A percentile compares a stretch with the other conserved stretches of the same genome.
Evolutionary conservation across 2,888 invertebrate species (phyloP).

Genomic region (Lysandra coridon): DNA sequence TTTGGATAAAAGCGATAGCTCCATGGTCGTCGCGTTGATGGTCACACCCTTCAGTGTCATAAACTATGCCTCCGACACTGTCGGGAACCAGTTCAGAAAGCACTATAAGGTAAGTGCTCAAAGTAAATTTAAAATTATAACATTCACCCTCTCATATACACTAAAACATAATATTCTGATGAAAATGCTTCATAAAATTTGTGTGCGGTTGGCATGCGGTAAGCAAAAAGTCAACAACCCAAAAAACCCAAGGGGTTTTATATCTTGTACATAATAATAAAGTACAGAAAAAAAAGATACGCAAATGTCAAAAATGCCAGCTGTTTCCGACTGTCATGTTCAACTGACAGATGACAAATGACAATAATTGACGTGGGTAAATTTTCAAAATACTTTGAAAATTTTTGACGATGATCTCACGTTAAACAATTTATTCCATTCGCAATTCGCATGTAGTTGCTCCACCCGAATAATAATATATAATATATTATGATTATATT

Average conservation of each 20-base stretch:
- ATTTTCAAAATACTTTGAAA: constrained; percentile 19
- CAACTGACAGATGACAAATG: not conserved
- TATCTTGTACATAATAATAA: too few species aligned
- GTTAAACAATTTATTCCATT: constrained; percentile 17
- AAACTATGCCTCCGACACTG: constrained; percentile 86
- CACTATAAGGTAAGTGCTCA: constrained; percentile 75
- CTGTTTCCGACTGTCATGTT: constrained; percentile 32
- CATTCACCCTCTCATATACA: too few species aligned
- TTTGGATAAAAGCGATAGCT: constrained; percentile 84
- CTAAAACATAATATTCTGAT: too few species aligned
- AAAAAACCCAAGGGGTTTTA: not conserved
- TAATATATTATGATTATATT: not conserved
- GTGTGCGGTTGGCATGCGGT: too few species aligned
- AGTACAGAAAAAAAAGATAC: not conserved
- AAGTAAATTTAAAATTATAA: not conserved
- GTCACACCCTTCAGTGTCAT: constrained; percentile 88
- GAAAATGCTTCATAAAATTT: too few species aligned
- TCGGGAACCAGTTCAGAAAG: constrained; percentile 85
- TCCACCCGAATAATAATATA: constrained; percentile 12
- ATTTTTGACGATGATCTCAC: constrained; percentile 21
- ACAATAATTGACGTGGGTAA: not conserved
- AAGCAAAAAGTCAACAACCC: too few species aligned
- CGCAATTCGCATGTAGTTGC: constrained; percentile 26
- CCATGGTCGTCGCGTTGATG: constrained; percentile 80
- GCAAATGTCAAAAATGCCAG: constrained; percentile 1